Conservation (phyloP, 2,797 vertebrate genomes). For the Spondyliosoma cantharus region DNA sequence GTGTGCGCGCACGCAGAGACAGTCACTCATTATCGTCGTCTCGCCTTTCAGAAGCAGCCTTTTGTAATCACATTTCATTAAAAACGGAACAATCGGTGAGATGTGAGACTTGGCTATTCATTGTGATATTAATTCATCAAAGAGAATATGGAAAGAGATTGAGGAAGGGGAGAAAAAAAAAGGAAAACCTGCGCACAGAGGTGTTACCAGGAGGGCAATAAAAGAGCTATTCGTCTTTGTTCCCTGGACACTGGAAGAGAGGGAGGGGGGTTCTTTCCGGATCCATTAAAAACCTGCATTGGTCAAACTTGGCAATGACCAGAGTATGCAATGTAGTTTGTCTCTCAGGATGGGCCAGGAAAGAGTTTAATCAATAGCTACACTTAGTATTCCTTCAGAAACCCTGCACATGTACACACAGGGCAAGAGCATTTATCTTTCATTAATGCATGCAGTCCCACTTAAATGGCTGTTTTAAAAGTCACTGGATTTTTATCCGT, state of each 20-base stretch:
- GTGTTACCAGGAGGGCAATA: conserved; percentile 80
- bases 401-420: conserved; percentile 58
- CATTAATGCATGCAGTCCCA: conserved; percentile 73
- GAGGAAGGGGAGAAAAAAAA: conserved; percentile 38
- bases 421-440: conserved; percentile 78
- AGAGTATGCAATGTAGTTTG: conserved; percentile 67
- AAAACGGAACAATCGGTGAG: conserved; percentile 73
- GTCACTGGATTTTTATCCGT: conserved; percentile 76
- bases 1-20: not conserved
- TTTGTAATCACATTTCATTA: conserved; percentile 79
- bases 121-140: conserved; percentile 80
- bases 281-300: conserved; percentile 77
- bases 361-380: conserved; percentile 79
- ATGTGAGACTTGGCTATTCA: conserved; percentile 75
- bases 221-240: conserved; percentile 84
- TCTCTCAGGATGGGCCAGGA: conserved; percentile 69
- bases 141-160: conserved; percentile 61
- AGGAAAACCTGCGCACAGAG: conserved; percentile 68
- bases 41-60: conserved; percentile 59
- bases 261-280: conserved; percentile 60
- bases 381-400: conserved; percentile 74
- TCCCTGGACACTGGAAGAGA: conserved; percentile 68
- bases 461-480: conserved; percentile 78
- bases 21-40: conserved; percentile 49
- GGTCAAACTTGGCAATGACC: conserved; percentile 72